Evolutionary conservation across 1,140 invertebrate species (phyloP).

Genomic region (Drosophila auraria): DNA sequence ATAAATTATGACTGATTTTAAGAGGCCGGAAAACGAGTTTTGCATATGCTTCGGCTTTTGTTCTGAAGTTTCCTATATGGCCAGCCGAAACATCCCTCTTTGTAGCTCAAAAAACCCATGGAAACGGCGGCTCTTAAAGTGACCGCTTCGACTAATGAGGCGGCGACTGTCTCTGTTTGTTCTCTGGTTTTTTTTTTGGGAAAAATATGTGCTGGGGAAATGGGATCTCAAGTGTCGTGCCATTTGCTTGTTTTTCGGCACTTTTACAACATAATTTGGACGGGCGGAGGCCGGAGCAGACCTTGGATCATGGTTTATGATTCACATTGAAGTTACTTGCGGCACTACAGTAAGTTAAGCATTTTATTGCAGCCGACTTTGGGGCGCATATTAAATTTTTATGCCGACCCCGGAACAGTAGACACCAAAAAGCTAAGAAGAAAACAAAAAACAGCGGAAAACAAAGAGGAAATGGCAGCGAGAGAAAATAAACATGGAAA

Average conservation of each 20-base stretch:
- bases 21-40: neutral
- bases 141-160: constrained; percentile 52
- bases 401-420: constrained; percentile 45
- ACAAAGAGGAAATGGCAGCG: constrained; percentile 13
- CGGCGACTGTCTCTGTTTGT: constrained; percentile 46
- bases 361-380: constrained; percentile 71
- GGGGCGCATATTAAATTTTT: constrained; percentile 78
- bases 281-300: neutral
- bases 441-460: constrained; percentile 28
- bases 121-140: constrained; percentile 12
- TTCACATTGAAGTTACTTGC: constrained; percentile 44
- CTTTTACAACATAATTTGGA: constrained; percentile 76
- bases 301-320: constrained; percentile 59
- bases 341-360: constrained; percentile 31
- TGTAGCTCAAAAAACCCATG: neutral
- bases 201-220: constrained; percentile 11
- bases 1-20: constrained; percentile 23
- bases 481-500: constrained; percentile 58
- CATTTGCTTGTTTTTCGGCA: constrained; percentile 51
- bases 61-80: neutral
- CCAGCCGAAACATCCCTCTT: neutral
- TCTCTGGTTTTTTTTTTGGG: neutral
- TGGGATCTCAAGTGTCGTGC: constrained; percentile 43
- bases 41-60: constrained; percentile 21
- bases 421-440: constrained; percentile 8